Conservation (phyloP, 2,797 vertebrate species). For the Acrocephalus scirpaceus region DNA sequence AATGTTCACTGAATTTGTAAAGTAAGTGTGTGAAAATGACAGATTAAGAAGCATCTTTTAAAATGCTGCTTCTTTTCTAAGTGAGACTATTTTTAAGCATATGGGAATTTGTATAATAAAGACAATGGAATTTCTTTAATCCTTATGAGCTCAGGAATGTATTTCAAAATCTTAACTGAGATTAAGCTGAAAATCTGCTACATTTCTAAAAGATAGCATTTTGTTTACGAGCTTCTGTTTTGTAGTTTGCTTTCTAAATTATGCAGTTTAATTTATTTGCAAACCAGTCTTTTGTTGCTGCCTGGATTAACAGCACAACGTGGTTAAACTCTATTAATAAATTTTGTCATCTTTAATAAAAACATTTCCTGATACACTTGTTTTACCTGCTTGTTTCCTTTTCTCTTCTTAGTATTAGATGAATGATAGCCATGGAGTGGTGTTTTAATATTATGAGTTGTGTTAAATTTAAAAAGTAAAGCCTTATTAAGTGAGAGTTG, state of each 20-base stretch:
- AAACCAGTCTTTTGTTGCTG: slow-evolving; percentile 32
- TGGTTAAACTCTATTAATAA: slow-evolving; percentile 18
- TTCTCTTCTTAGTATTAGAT: background rate
- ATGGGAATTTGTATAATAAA: slow-evolving; percentile 33
- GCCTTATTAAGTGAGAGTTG: slow-evolving; percentile 43
- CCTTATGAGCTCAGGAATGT: slow-evolving; percentile 46
- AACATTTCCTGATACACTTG: slow-evolving; percentile 28
- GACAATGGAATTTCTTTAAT: slow-evolving; percentile 51
- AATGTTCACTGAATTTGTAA: background rate
- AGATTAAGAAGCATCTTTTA: slow-evolving; percentile 8
- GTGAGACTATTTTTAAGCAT: slow-evolving; percentile 29
- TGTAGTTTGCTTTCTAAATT: slow-evolving; percentile 52
- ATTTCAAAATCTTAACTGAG: slow-evolving; percentile 46
- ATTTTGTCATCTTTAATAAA: slow-evolving; percentile 73
- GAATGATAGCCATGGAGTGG: background rate
- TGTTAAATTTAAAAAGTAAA: slow-evolving; percentile 36
- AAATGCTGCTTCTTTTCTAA: slow-evolving; percentile 42
- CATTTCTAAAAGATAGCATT: slow-evolving; percentile 39
- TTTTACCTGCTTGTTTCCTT: slow-evolving; percentile 51
- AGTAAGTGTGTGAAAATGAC: slow-evolving; percentile 30
- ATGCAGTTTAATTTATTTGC: slow-evolving; percentile 58
- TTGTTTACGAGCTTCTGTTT: slow-evolving; percentile 46
- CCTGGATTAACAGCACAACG: background rate
- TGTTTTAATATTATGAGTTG: background rate
- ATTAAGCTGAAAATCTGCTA: slow-evolving; percentile 50